Evolutionary conservation across 2,797 vertebrate species (phyloP), one percentile per base, ranked within the genome.

Genomic region (Premnoplex brunnescens): DNA sequence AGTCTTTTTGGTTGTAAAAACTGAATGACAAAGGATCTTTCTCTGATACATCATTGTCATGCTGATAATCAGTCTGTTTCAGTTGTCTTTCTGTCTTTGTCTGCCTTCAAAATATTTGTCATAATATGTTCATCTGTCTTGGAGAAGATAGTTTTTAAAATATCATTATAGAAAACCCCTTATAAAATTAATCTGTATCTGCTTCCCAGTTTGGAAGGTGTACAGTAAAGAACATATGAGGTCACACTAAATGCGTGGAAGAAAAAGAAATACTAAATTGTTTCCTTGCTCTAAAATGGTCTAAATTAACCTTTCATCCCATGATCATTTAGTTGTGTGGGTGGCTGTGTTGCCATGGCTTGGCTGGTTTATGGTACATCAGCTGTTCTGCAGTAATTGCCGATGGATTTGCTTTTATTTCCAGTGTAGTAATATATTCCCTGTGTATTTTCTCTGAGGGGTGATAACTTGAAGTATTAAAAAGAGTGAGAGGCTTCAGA

Each of bases 301-400:
- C 32, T 28, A 39, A 91, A 37, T 89, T 96, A 95, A 92, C 78
- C 60, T 95, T 80, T 91, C 78, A 78, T 86, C 51, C 78, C 34
- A 9, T 63, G 55, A 36, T 56, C 9, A 5, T 82, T 91, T 63
- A 71, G 81, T 32, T 2, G 1, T 34, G 67, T 76, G 75, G 54
- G 46, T 83, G 88, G 62, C 5, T 76, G 20, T 89, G 67, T 93
- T 92, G 51, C 87, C 59, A 23, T 44, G 78, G 44, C 44, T 76
- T 88, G 68, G 41, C 60, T 76, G 32, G 27, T 75, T 91, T 56
- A 68, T 66, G 82, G 66, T 69, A 52, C 75, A 79, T 91, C 72
- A 88, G 71, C 75, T 91, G 49, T 60, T 91, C 75, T 92, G 68
- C 85, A 74, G 49, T 94, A 92, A 93, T 91, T 91, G 81, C 81